phyloP scores from a whole-genome alignment of 2,888 invertebrate genomes.

The Kryphioiulus occultus region DNA sequence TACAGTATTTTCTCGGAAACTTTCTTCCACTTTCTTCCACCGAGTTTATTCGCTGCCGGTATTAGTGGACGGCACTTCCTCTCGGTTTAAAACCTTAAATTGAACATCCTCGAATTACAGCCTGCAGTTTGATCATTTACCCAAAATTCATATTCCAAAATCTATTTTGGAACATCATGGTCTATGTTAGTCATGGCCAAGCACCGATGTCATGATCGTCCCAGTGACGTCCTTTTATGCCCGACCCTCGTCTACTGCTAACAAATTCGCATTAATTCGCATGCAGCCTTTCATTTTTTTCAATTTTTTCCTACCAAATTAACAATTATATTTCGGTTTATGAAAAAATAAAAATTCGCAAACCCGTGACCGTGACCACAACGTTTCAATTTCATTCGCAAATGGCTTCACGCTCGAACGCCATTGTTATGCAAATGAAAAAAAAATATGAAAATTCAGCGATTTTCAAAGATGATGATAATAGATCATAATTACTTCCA shows the following conservation, averaged over 20 bases:
- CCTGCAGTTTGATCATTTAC: no score
- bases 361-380: constrained; percentile 30
- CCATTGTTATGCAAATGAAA: background rate
- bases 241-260: background rate
- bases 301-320: background rate
- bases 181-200: no score
- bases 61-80: no score
- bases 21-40: no score
- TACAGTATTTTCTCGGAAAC: no score
- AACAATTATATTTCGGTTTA: background rate
- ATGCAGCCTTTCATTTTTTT: background rate
- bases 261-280: background rate
- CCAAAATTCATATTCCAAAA: no score
- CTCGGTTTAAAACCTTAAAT: no score
- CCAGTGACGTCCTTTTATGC: background rate
- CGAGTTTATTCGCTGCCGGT: no score
- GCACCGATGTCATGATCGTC: no score
- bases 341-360: background rate
- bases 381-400: background rate
- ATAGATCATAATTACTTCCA: background rate
- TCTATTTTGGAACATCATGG: no score
- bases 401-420: background rate
- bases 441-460: background rate
- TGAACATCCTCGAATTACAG: no score
- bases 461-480: background rate